Percentiles rank a stretch among this genome's conserved stretches.
phyloP scores from a whole-genome alignment of 2,888 invertebrate species.

The Himalopsyche japonica region DNA sequence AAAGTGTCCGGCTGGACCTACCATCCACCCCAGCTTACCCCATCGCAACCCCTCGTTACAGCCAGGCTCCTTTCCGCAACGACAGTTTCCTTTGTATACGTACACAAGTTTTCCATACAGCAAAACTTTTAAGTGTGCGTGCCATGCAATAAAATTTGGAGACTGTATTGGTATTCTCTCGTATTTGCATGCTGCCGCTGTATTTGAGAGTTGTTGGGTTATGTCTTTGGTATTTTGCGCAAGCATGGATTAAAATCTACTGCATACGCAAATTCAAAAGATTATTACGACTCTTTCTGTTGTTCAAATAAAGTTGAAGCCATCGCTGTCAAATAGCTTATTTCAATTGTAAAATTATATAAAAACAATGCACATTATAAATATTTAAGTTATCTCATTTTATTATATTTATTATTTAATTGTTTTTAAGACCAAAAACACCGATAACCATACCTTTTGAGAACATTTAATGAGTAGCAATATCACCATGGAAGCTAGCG shows the following conservation, averaged over 20 bases:
- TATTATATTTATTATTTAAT: too few relatives aligned
- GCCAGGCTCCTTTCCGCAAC: constrained; percentile 13
- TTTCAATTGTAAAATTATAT: too few relatives aligned
- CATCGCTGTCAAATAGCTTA: too few relatives aligned
- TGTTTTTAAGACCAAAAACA: too few relatives aligned
- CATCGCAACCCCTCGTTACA: constrained; percentile 23
- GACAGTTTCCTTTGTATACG: constrained; percentile 21
- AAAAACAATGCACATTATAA: too few relatives aligned
- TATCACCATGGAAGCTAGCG: too few relatives aligned
- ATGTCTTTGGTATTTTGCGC: neutral
- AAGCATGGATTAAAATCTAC: neutral
- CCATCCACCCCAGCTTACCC: constrained; percentile 41
- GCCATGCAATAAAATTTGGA: neutral
- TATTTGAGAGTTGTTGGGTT: neutral
- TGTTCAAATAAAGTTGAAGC: too few relatives aligned
- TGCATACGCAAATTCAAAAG: neutral
- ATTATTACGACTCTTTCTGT: neutral
- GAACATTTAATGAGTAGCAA: too few relatives aligned
- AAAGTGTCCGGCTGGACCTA: constrained; percentile 58
- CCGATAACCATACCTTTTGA: too few relatives aligned
- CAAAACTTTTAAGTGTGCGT: neutral
- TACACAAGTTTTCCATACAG: constrained; percentile 1
- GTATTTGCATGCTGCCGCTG: neutral
- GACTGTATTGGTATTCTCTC: neutral
- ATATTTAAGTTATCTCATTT: too few relatives aligned